Base-by-base conservation (phyloP, 1,140 invertebrate genomes). In the Temnothorax nylanderi region DNA sequence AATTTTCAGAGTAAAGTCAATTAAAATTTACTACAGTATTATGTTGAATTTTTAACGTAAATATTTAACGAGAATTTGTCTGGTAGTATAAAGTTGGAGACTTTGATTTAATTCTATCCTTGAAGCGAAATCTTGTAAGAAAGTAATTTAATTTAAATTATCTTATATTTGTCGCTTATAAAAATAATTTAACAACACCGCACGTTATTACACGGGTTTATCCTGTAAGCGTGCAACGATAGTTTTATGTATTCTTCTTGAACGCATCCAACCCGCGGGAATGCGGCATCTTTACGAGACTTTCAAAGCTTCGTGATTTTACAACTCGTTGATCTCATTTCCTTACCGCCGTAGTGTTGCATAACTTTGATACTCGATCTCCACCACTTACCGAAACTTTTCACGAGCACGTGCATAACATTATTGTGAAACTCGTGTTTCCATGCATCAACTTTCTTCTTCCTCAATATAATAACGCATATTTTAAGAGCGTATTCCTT, bases 271-370 rank as follows among this genome's bases (percentile, higher is more conserved):
- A 85, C 76, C 80, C 75, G 26, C 74, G 4, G 62, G 44, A 21
- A 64, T 13, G 44, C 65, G 64, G 69, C 72, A 80, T 87, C 85
- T 92, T 93, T 87, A 91, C 88, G 91, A 75, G 85, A 92, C 80
- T 92, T 92, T 89, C 87, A 92, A 89, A 92, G 89, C 90, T 91
- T 85, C 86, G 85, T 87, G 91, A 92, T 91, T 93, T 93, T 89
- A 91, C 92, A 92, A 91, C 90, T 93, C 91, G 91, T 92, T 91
- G 90, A 90, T 84, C 91, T 91, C 91, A 90, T 92, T 93, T 90
- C 91, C 90, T 91, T 87, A 84, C 89, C 87, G 89, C 82, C 81
- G 71, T 44, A 62, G 58, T 82, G 77, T 87, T 84, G 87, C 62
- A 72, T 82, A 91, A 91, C 89, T 91, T 90, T 90, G 90, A 91